Conservation (phyloP, 2,113 vertebrate species). For the Mandrillus leucophaeus region DNA sequence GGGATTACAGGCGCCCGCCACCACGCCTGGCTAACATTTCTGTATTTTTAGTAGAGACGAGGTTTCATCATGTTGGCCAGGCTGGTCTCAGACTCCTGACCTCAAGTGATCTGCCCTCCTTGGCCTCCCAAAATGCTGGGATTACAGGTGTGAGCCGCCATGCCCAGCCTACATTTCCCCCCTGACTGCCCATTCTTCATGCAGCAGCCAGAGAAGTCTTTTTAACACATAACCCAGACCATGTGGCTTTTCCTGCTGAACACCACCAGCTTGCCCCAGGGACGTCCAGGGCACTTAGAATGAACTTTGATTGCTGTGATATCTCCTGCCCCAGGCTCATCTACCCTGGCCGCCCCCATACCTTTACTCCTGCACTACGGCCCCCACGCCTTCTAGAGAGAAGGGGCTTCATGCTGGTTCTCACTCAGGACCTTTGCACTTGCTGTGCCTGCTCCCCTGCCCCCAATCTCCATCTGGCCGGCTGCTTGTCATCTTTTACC, state of each 20-base stretch:
- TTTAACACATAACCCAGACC: neutral
- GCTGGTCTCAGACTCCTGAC: too few species aligned
- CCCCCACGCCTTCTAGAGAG: neutral
- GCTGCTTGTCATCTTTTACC: neutral
- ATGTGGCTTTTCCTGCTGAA: neutral
- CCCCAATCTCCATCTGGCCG: neutral
- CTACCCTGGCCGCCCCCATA: fast-evolving
- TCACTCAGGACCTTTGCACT: conserved; percentile 7
- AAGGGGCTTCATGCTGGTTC: neutral
- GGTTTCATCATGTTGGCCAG: too few species aligned
- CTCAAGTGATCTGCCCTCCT: too few species aligned
- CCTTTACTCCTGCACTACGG: neutral
- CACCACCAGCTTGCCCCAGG: fast-evolving
- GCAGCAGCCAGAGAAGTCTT: neutral
- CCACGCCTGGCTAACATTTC: too few species aligned
- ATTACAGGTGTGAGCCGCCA: too few species aligned
- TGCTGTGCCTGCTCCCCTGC: neutral
- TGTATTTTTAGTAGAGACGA: too few species aligned
- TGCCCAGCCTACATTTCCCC: too few species aligned
- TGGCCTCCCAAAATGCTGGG: too few species aligned
- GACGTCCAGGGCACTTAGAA: too few species aligned
- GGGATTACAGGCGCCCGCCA: too few species aligned
- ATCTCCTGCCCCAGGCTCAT: neutral
- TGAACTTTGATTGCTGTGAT: neutral
- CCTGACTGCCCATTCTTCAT: fast-evolving